Conservation (phyloP, 2,113 vertebrate genomes). For the Prionailurus viverrinus region DNA sequence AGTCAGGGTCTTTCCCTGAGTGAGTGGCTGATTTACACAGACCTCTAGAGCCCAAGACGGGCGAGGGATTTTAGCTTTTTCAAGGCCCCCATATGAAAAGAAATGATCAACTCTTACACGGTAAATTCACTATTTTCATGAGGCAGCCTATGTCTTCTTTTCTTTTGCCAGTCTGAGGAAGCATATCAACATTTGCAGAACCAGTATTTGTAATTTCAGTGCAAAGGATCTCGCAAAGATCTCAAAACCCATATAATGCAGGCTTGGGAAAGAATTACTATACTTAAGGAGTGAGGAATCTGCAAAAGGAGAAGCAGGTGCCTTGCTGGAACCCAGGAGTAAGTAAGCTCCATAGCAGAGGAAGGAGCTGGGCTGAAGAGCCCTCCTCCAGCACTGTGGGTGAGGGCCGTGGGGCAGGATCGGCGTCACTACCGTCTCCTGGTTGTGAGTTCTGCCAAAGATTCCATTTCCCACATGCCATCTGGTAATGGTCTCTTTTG, state of each 20-base stretch:
- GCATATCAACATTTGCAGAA: neutral
- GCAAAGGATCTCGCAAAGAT: conserved; percentile 26
- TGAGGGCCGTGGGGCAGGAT: neutral
- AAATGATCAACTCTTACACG: neutral
- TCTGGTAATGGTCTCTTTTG: neutral
- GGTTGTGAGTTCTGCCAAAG: neutral
- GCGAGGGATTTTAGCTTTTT: neutral
- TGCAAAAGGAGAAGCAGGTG: neutral
- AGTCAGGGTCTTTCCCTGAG: neutral
- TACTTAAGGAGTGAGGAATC: neutral
- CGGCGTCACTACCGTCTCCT: neutral
- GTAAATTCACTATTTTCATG: neutral
- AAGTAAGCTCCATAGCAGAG: neutral
- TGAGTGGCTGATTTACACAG: neutral
- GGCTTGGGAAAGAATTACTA: neutral
- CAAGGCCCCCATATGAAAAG: neutral
- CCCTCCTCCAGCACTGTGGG: neutral
- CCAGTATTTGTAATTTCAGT: conserved; percentile 11
- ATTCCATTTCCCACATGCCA: neutral
- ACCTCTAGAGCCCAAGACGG: neutral
- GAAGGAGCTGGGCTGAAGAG: neutral
- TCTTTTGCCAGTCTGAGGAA: neutral
- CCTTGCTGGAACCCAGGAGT: neutral
- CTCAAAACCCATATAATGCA: neutral
- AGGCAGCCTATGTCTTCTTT: neutral